These are phyloP conservation scores for Anarrhichthys ocellatus DNA, from an alignment of 2,113 vertebrate genomes.

Conservation along the genomic window DNA sequence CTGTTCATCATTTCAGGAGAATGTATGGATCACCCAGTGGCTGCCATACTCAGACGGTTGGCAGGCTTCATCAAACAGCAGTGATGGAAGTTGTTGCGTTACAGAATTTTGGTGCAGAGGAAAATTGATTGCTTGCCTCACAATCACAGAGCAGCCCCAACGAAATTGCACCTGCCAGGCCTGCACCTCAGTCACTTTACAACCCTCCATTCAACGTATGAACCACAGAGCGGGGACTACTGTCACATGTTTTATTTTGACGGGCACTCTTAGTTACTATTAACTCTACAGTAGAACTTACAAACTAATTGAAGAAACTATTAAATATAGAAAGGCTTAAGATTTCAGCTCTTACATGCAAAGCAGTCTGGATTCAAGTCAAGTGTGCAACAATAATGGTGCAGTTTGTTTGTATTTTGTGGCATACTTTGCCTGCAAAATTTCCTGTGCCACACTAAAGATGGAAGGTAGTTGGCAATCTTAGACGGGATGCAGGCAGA, in stretches of 20 bases:
- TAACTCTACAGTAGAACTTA: not conserved
- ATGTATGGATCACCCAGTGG: slow-evolving; percentile 31
- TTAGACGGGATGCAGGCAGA: slow-evolving; percentile 27
- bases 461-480: slow-evolving; percentile 70
- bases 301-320: not conserved
- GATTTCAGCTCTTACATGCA: not conserved
- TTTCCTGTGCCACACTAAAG: slow-evolving; percentile 19
- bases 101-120: slow-evolving; percentile 41
- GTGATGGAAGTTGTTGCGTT: slow-evolving; percentile 49
- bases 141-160: slow-evolving; percentile 49
- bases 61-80: slow-evolving; percentile 59
- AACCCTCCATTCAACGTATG: slow-evolving; percentile 50
- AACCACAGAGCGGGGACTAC: slow-evolving; percentile 36
- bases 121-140: slow-evolving; percentile 66
- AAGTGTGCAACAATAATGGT: not conserved
- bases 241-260: not conserved
- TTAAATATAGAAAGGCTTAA: too few relatives aligned
- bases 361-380: not conserved
- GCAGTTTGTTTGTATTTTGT: not conserved
- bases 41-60: slow-evolving; percentile 41
- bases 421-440: not conserved
- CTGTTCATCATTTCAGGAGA: slow-evolving; percentile 54
- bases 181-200: slow-evolving; percentile 57
- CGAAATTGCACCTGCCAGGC: slow-evolving; percentile 68
- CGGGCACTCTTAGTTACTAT: not conserved